phyloP scores from a whole-genome alignment of 1,140 invertebrate species.

The Drosophila takahashii region DNA sequence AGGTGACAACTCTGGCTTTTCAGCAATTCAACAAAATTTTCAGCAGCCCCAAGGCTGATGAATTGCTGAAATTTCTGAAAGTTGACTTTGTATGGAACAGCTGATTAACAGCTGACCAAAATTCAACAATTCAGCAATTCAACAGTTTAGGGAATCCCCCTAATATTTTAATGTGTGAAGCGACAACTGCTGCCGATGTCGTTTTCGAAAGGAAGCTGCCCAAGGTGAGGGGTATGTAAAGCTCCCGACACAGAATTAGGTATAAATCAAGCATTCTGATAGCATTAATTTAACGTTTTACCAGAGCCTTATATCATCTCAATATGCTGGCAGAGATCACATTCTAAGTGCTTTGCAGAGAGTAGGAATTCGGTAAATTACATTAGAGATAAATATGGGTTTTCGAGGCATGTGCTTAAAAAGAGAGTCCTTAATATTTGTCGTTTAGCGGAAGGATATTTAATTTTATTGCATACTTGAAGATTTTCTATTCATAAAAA shows the following conservation, averaged over 20 bases:
- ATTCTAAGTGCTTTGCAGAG: constrained; percentile 6
- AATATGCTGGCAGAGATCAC: constrained; percentile 60
- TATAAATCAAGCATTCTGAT: constrained; percentile 67
- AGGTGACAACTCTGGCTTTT: too few species aligned
- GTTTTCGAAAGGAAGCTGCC: constrained; percentile 50
- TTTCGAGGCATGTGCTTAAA: not conserved
- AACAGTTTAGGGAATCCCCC: too few species aligned
- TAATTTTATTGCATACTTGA: too few species aligned
- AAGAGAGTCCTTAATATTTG: not conserved
- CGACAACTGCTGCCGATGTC: constrained; percentile 80
- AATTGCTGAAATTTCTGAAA: too few species aligned
- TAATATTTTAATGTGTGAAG: constrained; percentile 81
- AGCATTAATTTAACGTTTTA: constrained; percentile 68
- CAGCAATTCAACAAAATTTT: too few species aligned
- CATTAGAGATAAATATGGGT: not conserved
- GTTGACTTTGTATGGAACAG: too few species aligned
- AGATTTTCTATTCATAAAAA: too few species aligned
- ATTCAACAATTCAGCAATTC: too few species aligned
- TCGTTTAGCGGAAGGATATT: too few species aligned
- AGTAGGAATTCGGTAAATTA: constrained; percentile 5
- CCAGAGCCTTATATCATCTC: constrained; percentile 59
- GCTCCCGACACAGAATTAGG: constrained; percentile 24
- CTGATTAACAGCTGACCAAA: too few species aligned
- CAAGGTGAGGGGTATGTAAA: not conserved
- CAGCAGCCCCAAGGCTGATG: too few species aligned